Base-by-base conservation (phyloP, 2,888 invertebrate genomes). In the Silvanus unidentatus region DNA sequence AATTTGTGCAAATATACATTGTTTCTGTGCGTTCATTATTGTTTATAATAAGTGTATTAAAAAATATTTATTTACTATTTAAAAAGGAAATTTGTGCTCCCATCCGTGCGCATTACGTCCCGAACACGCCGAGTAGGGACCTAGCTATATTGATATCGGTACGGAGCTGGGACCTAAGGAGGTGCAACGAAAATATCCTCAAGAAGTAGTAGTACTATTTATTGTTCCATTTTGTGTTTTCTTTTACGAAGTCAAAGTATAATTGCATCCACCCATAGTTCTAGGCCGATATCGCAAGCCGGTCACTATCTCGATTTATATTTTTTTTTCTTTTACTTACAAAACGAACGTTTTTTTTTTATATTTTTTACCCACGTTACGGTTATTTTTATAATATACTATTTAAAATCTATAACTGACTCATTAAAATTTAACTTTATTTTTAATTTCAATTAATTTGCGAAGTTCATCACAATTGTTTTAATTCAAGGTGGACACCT, bases 391-490 rank as follows among this genome's bases (percentile, higher is more conserved):
- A 37, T 32, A 22, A 64, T 64, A 62, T 64, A 64, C 64, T 68
- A 67, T 68, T 69, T 66, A 66, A 60, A 65, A 65, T 69, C 67
- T 66, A 65, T 66, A 69, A 69, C 67, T 68, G 64, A 69, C 22
- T 37, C 37, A 37, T 66, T 64, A 37, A 65, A 59, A 64, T 61
- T 66, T 52, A 63, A 59, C 52, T 64, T 65, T 63, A 67, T 52
- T 51, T 55, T 54, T 53, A 55, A 52, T 49, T 57, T 51, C 48
- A 66, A 66, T 70, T 70, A 69, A 62, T 60, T 69, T 70, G 69
- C 69, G 69, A 70, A 70, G 68, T 68, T 71, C 69, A 72, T 71
- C 71, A 72, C 72, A 71, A 69, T 71, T 66, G 64, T 65, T 66
- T 66, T 65, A 67, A 67, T 69, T 65, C 64, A 70, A 12, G 66